Percentiles rank a stretch among this genome's conserved stretches.
Conservation (phyloP, 1,140 invertebrate species). For the Drosophila neocordata region DNA sequence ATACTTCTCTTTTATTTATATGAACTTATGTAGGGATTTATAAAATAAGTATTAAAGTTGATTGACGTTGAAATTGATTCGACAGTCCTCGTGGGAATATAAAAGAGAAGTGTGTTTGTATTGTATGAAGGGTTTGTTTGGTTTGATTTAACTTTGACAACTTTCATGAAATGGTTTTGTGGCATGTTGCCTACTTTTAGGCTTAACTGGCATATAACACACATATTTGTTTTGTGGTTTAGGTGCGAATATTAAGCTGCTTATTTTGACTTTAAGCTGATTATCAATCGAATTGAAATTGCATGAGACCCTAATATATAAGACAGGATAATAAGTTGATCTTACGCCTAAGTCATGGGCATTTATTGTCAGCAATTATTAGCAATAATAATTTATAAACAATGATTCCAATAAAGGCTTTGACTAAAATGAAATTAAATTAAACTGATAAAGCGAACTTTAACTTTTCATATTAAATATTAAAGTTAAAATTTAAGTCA, state of each 20-base stretch:
- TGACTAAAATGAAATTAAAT: no score
- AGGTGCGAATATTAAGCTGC: conserved; percentile 48
- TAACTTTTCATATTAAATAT: no score
- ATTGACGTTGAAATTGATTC: conserved; percentile 5
- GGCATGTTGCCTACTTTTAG: conserved; percentile 22
- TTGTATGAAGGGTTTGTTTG: not conserved
- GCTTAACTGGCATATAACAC: conserved; percentile 14
- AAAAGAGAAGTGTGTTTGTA: not conserved
- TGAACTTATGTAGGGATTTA: conserved; percentile 14
- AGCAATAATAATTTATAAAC: not conserved
- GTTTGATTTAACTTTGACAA: not conserved
- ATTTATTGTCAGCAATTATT: not conserved
- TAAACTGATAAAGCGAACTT: no score
- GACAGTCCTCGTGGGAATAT: not conserved
- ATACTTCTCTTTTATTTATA: not conserved
- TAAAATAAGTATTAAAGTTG: conserved; percentile 43
- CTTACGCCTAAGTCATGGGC: not conserved
- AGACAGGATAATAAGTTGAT: not conserved
- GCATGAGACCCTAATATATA: not conserved
- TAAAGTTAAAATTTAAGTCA: no score
- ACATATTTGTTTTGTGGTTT: conserved; percentile 12
- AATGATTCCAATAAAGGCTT: no score
- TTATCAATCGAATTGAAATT: conserved; percentile 14
- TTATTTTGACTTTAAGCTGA: conserved; percentile 19
- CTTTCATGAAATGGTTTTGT: not conserved